phyloP scores from a whole-genome alignment of 2,797 vertebrate species.

The Pelochelys cantorii region DNA sequence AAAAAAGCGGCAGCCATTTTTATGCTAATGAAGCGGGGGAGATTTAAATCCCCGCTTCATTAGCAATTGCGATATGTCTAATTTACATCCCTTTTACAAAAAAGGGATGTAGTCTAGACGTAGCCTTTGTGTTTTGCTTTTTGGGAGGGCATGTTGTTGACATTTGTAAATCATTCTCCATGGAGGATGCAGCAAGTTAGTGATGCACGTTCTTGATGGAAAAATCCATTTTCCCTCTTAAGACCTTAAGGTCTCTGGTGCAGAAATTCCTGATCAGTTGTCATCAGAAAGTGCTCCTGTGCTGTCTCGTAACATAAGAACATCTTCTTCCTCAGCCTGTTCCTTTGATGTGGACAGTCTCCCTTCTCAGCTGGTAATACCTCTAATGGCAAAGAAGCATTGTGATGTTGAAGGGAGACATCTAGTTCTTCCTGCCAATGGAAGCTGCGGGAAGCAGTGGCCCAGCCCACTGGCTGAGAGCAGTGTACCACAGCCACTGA shows the following conservation, averaged over 20 bases:
- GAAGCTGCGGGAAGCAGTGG: too few species aligned
- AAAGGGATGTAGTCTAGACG: too few species aligned
- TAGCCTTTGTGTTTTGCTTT: not conserved
- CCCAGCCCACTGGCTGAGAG: too few species aligned
- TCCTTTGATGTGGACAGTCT: not conserved
- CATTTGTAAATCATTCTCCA: not conserved
- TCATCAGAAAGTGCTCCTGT: not conserved
- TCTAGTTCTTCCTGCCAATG: not conserved
- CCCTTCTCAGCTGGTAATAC: not conserved
- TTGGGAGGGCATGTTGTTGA: not conserved
- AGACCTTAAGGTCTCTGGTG: not conserved
- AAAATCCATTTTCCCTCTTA: not conserved
- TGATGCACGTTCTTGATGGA: not conserved
- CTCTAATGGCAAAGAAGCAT: not conserved
- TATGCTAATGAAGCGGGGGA: too few species aligned
- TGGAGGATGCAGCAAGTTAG: not conserved
- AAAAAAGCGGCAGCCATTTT: too few species aligned
- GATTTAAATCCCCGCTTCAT: too few species aligned
- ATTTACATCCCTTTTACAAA: too few species aligned
- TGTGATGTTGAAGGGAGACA: not conserved
- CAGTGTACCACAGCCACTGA: too few species aligned
- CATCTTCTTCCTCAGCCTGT: not conserved
- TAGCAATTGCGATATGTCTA: too few species aligned
- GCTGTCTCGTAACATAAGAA: too few species aligned
- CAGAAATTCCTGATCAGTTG: not conserved